Evolutionary conservation across 2,888 invertebrate genomes (phyloP).

Genomic region (Thereva unica): DNA sequence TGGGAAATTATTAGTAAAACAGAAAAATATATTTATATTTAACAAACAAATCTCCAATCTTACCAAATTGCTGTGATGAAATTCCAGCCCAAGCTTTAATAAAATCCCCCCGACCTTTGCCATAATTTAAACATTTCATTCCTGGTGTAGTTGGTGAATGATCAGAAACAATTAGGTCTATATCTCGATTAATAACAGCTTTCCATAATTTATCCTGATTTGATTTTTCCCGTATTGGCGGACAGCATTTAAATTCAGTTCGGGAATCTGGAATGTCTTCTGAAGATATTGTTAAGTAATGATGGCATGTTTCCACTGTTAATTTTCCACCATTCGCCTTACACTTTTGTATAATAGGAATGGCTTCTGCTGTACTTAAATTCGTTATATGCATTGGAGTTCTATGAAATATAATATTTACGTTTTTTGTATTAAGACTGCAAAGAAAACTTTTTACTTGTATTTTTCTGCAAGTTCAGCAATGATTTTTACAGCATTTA

Average conservation of each 20-base stretch:
- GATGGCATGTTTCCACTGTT: conserved; percentile 75
- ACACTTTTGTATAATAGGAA: conserved; percentile 62
- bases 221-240: conserved; percentile 67
- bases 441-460: conserved; percentile 42
- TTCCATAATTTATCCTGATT: conserved; percentile 71
- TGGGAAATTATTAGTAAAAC: background rate
- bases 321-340: conserved; percentile 61
- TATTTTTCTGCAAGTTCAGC: conserved; percentile 59
- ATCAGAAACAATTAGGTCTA: conserved; percentile 70
- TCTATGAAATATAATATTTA: conserved; percentile 50
- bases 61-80: conserved; percentile 73
- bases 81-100: conserved; percentile 75
- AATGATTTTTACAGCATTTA: conserved; percentile 66
- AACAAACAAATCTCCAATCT: too few relatives aligned
- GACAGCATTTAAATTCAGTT: conserved; percentile 74
- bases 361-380: conserved; percentile 66
- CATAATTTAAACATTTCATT: conserved; percentile 60
- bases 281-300: conserved; percentile 68
- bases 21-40: background rate
- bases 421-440: background rate
- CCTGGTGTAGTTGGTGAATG: conserved; percentile 72
- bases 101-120: conserved; percentile 63
- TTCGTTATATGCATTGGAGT: conserved; percentile 72
- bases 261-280: conserved; percentile 67
- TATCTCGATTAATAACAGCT: conserved; percentile 61